phyloP scores from a whole-genome alignment of 2,113 vertebrate genomes.

The Paralichthys olivaceus region DNA sequence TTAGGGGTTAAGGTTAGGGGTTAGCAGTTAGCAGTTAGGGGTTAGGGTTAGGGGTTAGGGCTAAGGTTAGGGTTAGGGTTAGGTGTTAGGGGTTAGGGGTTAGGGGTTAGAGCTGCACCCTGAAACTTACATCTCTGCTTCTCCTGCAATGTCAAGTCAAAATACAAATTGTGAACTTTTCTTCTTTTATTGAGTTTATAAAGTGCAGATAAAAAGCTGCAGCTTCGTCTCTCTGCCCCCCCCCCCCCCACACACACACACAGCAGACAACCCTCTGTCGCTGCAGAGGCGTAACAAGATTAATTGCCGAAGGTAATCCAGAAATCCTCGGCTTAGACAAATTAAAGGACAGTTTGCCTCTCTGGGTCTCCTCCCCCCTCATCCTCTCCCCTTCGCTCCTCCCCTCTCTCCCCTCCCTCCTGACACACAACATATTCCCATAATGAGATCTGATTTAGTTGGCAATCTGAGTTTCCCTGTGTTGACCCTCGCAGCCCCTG shows the following conservation, averaged over 20 bases:
- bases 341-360: slow-evolving; percentile 70
- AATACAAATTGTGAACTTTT: no score
- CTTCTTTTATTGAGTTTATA: no score
- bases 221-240: not conserved
- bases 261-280: slow-evolving; percentile 31
- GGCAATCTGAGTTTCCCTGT: slow-evolving; percentile 20
- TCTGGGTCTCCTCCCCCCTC: slow-evolving; percentile 39
- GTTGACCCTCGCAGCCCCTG: slow-evolving; percentile 10
- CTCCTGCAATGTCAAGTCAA: no score
- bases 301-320: slow-evolving; percentile 79
- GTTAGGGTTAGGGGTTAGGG: no score
- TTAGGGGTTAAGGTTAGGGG: no score
- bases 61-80: no score
- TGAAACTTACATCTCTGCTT: no score
- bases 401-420: not conserved
- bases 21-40: no score
- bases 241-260: not conserved
- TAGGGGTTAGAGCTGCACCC: no score
- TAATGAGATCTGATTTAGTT: slow-evolving; percentile 35
- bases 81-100: no score
- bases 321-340: slow-evolving; percentile 80
- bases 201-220: slow-evolving; percentile 8
- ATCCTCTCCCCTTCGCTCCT: not conserved
- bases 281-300: slow-evolving; percentile 74
- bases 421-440: slow-evolving; percentile 18